These are phyloP conservation scores for Scolopax mira DNA, from an alignment of 2,113 vertebrate species.

Conservation along the genomic window DNA sequence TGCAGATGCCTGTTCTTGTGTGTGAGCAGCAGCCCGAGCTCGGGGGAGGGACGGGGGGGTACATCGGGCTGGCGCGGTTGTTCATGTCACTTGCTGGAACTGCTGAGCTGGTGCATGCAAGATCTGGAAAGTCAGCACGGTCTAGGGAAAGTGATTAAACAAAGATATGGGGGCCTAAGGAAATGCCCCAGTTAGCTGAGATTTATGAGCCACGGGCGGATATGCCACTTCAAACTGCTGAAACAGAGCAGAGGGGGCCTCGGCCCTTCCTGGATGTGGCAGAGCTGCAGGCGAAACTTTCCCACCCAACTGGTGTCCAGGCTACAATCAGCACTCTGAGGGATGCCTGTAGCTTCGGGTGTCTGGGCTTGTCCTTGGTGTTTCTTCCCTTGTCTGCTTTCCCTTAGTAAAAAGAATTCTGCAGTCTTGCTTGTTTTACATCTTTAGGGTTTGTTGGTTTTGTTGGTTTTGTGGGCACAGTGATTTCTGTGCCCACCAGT, in stretches of 20 bases:
- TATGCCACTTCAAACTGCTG: background rate
- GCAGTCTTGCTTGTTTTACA: background rate
- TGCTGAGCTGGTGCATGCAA: background rate
- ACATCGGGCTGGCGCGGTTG: rapidly evolving
- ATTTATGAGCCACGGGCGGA: background rate
- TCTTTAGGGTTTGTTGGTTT: background rate
- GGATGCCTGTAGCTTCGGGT: background rate
- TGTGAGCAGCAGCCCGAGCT: background rate
- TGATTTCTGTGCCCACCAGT: background rate
- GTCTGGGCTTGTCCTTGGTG: background rate
- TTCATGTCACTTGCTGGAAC: background rate
- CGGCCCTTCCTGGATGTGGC: background rate
- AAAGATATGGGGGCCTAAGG: background rate
- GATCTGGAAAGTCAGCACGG: background rate
- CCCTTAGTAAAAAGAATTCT: background rate
- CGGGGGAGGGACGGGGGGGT: background rate
- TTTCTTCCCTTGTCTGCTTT: background rate
- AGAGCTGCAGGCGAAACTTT: background rate
- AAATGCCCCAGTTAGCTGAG: conserved; percentile 32
- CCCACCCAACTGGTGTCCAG: background rate
- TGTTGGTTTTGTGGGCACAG: no score
- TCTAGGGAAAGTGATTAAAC: conserved; percentile 1
- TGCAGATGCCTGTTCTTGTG: background rate
- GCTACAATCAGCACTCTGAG: background rate
- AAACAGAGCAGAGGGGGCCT: background rate